Evolutionary conservation across 2,797 vertebrate genomes (phyloP), one percentile per base, ranked within the genome.

Genomic region (Sebastes iracundus): DNA sequence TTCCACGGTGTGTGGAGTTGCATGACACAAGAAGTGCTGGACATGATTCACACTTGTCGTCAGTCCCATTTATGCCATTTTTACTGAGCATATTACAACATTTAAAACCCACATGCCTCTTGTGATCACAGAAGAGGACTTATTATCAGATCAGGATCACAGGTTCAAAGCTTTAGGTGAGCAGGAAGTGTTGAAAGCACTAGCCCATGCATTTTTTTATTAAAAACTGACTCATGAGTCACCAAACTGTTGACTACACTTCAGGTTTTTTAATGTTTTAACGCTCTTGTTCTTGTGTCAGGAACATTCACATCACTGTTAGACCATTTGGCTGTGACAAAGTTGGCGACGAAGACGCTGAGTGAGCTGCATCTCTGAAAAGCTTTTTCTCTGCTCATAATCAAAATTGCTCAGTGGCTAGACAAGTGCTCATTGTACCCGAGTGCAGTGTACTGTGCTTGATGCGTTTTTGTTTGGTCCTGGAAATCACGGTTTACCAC

Each of bases 271-370:
- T 9, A 4, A 32, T 12, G 18, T 70, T 77, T 72, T n/a, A 77
- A 65, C 4, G 22, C 9, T 58, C 42, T 38, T 33, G 46, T 66
- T 75, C 42, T 56, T 23, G 35, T 71, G 61, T 83, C 75, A 42
- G 59, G 69, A 83, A 70, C 62, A 30, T 83, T 83, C 69, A 46
- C 55, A 12, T 81, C 64, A 14, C 9, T 10, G 67, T 71, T 77
- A 7, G 73, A 84, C 22, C 80, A 33, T 77, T 79, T 81, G 76
- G 71, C 82, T 83, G 84, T 70, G 64, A 89, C 14, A 83, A 75
- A 84, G 55, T 59, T 77, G 80, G 58, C 59, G 59, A 16, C 1
- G 46, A 65, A 84, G 46, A 72, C 2, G 7, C 6, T 16, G 56
- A 81, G 33, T 33, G 67, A 22, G 6, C 52, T 12, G 27, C 33